phyloP scores from a whole-genome alignment of 1,140 invertebrate species.

The Maniola jurtina region DNA sequence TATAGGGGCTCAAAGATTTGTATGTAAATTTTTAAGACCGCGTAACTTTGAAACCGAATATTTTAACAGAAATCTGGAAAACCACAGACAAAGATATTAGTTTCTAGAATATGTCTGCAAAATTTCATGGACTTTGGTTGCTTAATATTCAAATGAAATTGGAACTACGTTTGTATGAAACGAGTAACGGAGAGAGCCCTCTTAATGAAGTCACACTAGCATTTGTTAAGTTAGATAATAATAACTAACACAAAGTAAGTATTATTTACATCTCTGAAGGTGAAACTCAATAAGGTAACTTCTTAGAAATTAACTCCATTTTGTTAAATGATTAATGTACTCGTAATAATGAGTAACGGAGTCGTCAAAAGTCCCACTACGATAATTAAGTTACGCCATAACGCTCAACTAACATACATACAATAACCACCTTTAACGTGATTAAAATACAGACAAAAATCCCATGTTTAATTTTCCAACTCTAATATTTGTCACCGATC shows the following conservation, averaged over 20 bases:
- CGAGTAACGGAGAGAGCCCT: no score
- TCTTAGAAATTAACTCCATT: constrained; percentile 38
- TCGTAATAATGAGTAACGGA: constrained; percentile 50
- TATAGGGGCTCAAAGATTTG: no score
- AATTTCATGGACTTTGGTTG: no score
- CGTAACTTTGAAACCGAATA: no score
- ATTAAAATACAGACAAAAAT: constrained; percentile 31
- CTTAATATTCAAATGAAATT: no score
- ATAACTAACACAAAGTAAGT: neutral
- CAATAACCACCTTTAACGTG: constrained; percentile 3
- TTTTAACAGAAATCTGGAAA: no score
- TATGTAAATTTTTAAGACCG: no score
- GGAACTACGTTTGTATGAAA: no score
- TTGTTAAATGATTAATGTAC: constrained; percentile 46
- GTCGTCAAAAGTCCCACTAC: constrained; percentile 59
- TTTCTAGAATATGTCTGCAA: no score
- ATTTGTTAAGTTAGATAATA: neutral
- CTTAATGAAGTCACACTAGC: neutral
- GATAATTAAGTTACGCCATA: constrained; percentile 42
- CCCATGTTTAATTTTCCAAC: constrained; percentile 15
- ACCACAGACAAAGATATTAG: no score
- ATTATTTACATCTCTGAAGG: neutral
- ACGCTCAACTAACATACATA: constrained; percentile 1
- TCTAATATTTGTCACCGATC: constrained; percentile 45
- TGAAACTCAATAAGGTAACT: constrained; percentile 13